Conservation (phyloP, 2,888 invertebrate species). For the Drosophila picticornis region DNA sequence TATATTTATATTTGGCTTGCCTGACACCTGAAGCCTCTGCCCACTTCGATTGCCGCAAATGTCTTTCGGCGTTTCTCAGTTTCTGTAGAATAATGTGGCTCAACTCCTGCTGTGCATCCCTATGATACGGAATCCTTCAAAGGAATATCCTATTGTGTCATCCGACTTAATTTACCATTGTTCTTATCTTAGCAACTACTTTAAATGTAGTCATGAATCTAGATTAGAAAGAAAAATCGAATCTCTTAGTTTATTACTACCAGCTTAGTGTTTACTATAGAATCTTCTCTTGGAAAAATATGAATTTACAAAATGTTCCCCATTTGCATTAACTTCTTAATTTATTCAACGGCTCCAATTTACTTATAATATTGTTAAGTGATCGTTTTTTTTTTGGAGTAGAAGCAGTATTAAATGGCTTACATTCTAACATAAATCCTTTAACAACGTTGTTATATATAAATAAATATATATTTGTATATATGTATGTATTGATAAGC, state of each 20-base stretch:
- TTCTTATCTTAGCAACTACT: background rate
- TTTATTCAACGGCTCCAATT: background rate
- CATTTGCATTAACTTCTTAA: background rate
- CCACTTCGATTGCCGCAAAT: no score
- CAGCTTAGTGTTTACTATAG: background rate
- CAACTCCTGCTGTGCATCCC: background rate
- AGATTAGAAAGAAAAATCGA: background rate
- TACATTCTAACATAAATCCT: background rate
- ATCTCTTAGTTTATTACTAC: background rate
- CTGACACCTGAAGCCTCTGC: background rate
- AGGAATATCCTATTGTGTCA: background rate
- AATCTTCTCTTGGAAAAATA: background rate
- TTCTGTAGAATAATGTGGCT: background rate
- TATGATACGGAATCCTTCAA: background rate
- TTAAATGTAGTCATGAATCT: background rate
- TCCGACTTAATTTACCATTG: background rate
- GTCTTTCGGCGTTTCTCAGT: background rate
- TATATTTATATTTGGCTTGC: background rate
- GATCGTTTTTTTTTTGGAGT: accelerated
- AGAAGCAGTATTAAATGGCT: background rate
- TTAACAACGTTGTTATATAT: background rate
- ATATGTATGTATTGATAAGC: background rate
- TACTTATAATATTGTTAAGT: background rate
- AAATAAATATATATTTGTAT: background rate
- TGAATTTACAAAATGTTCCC: background rate